Percentiles rank a stretch among this genome's conserved stretches.
Conservation (phyloP, 2,888 invertebrate genomes). For the Coleophora deauratella region DNA sequence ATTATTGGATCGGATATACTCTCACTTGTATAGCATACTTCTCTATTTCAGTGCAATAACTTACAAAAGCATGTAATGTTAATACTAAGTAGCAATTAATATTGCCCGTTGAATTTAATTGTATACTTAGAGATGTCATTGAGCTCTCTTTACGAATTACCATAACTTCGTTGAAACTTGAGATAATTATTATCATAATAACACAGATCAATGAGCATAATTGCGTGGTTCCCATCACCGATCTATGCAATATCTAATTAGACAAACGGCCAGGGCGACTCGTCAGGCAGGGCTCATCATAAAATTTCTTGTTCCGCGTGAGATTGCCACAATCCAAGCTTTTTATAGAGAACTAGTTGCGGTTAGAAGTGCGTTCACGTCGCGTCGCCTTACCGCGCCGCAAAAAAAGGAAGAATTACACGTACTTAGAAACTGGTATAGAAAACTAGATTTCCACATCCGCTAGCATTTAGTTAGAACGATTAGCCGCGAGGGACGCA, state of each 20-base stretch:
- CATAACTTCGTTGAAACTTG: constrained; percentile 20
- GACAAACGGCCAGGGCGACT: constrained; percentile 38
- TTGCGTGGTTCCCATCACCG: constrained; percentile 46
- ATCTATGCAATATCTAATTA: constrained; percentile 44
- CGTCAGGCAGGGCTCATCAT: constrained; percentile 29
- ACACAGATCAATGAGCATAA: constrained; percentile 24
- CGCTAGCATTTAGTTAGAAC: constrained; percentile 61
- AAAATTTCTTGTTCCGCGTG: constrained; percentile 54
- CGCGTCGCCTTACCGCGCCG: constrained; percentile 17
- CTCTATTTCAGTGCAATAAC: not conserved
- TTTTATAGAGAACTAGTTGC: constrained; percentile 47
- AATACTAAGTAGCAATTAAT: constrained; percentile 5
- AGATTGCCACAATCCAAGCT: constrained; percentile 42
- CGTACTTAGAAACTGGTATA: constrained; percentile 52
- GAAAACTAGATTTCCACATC: constrained; percentile 64
- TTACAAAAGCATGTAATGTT: constrained; percentile 1
- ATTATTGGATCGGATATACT: too few relatives aligned
- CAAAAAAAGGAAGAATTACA: constrained; percentile 41
- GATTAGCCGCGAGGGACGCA: constrained; percentile 57
- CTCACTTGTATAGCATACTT: too few relatives aligned
- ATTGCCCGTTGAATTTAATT: constrained; percentile 6
- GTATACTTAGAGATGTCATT: not conserved
- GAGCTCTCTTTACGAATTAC: constrained; percentile 5
- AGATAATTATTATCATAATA: constrained; percentile 17
- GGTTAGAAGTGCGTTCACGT: constrained; percentile 41